Conservation (phyloP, 2,113 vertebrate genomes). For the Tonatia bakeri region DNA sequence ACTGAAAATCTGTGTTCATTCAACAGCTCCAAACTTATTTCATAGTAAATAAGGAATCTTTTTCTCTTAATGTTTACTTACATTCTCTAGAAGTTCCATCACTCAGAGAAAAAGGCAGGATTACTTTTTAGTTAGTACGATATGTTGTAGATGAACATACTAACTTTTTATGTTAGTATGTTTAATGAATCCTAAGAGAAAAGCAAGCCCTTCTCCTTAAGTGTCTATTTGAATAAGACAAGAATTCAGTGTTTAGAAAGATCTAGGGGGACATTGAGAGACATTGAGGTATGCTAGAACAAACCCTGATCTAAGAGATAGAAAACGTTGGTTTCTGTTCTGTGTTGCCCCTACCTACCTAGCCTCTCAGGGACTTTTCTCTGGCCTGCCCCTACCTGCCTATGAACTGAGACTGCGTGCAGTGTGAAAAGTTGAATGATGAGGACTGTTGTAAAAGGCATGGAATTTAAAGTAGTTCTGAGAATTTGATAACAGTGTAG, state of each 20-base stretch:
- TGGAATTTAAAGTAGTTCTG: background rate
- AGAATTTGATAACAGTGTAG: background rate
- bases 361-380: background rate
- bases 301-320: background rate
- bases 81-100: background rate
- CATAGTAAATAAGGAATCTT: background rate
- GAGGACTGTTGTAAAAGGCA: background rate
- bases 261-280: background rate
- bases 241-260: background rate
- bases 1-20: background rate
- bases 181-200: background rate
- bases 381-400: background rate
- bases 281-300: background rate
- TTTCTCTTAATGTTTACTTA: background rate
- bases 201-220: background rate
- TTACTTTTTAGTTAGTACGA: background rate
- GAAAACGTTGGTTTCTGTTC: background rate
- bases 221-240: background rate
- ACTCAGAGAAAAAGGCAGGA: background rate
- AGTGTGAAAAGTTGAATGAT: background rate
- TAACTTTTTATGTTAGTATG: no score
- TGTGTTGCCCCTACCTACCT: background rate
- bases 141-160: background rate
- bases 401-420: background rate
- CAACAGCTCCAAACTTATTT: background rate